These are phyloP conservation scores for Rhopalosiphum maidis DNA, from an alignment of 1,140 invertebrate species.

Conservation along the genomic window DNA sequence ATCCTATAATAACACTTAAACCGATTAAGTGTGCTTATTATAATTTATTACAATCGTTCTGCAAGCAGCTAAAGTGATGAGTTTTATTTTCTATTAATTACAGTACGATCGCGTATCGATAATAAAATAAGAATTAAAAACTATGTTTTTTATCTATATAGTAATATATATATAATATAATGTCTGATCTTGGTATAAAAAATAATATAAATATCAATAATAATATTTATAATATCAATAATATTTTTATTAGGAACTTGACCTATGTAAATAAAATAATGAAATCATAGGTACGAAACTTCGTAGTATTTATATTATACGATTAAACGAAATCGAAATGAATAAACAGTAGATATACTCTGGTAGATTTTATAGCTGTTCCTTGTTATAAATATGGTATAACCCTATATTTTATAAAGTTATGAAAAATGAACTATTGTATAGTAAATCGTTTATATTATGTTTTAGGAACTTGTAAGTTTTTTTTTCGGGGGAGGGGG, in stretches of 20 bases:
- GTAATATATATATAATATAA: background rate
- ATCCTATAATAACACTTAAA: conserved; percentile 7
- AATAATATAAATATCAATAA: background rate
- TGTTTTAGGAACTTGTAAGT: background rate
- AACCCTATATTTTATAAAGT: background rate
- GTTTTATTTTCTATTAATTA: background rate
- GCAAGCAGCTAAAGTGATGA: background rate
- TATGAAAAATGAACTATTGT: background rate
- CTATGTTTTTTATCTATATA: background rate
- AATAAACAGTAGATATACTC: background rate
- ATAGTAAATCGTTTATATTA: background rate
- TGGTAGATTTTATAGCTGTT: background rate
- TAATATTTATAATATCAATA: background rate
- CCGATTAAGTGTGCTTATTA: background rate
- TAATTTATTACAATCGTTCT: background rate
- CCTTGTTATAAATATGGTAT: background rate
- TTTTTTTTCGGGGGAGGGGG: background rate
- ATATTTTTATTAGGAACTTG: background rate
- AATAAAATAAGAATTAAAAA: background rate
- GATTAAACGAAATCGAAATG: background rate
- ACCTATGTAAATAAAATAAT: background rate
- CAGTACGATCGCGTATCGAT: background rate
- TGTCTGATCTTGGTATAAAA: background rate
- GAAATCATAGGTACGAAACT: background rate
- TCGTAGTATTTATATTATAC: too few species aligned